phyloP scores from a whole-genome alignment of 92 coral and sea anemone genomes.

The Micromussa lordhowensis region DNA sequence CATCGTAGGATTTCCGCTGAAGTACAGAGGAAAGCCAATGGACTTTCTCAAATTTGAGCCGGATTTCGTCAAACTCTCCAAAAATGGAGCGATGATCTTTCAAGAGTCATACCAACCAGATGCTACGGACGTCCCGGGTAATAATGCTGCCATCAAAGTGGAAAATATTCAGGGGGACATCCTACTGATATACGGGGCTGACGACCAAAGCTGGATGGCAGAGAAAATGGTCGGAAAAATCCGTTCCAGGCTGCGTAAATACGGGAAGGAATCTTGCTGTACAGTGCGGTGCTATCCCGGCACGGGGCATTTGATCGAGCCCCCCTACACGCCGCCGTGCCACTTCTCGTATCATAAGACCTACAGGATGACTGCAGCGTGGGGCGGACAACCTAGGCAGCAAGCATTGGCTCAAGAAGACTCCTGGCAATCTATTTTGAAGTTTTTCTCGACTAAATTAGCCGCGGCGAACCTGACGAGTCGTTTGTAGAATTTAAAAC shows the following conservation, averaged over 20 bases:
- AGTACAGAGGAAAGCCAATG: slow-evolving; percentile 47
- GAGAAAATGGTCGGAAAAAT: slow-evolving; percentile 65
- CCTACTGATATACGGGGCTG: slow-evolving; percentile 74
- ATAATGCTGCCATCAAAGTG: slow-evolving; percentile 69
- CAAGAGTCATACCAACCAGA: slow-evolving; percentile 65
- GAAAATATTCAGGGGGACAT: slow-evolving; percentile 78
- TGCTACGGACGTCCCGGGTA: slow-evolving; percentile 41
- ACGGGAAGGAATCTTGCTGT: slow-evolving; percentile 65
- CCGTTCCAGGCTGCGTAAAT: slow-evolving; percentile 46
- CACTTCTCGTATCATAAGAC: slow-evolving; percentile 70
- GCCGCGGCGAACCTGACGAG: slow-evolving; percentile 13
- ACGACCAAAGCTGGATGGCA: slow-evolving; percentile 64
- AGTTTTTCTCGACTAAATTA: slow-evolving; percentile 43
- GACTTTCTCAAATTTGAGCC: slow-evolving; percentile 77
- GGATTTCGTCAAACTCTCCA: slow-evolving; percentile 50
- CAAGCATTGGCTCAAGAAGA: slow-evolving; percentile 75
- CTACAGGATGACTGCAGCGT: slow-evolving; percentile 56
- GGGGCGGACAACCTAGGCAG: slow-evolving; percentile 75
- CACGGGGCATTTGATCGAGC: slow-evolving; percentile 85
- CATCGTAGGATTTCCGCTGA: slow-evolving; percentile 65
- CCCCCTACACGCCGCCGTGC: slow-evolving; percentile 80
- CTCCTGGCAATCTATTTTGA: slow-evolving; percentile 70
- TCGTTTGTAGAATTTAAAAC: slow-evolving; percentile 29
- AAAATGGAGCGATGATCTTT: slow-evolving; percentile 56
- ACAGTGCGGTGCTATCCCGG: slow-evolving; percentile 63